These are phyloP conservation scores for Actinernus sp. DNA, from an alignment of 92 coral and sea anemone genomes.

Conservation along the genomic window DNA sequence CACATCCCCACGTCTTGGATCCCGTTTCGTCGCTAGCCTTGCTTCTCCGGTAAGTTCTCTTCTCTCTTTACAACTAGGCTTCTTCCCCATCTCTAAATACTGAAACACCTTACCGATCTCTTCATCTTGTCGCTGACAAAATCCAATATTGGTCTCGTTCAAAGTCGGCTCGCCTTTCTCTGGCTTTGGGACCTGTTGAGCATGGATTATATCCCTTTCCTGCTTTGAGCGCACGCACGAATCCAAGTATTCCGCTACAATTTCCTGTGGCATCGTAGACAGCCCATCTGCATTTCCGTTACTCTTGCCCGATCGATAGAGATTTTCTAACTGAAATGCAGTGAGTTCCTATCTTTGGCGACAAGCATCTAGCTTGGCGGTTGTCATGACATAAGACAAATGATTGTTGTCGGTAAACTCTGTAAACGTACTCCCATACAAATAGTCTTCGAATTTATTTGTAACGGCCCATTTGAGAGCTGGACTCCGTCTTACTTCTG, in stretches of 20 bases:
- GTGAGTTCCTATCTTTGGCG: background rate
- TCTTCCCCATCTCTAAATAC: too few relatives aligned
- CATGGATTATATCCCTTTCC: too few relatives aligned
- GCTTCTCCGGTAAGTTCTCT: conserved; percentile 1
- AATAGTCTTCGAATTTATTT: too few relatives aligned
- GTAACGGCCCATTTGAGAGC: too few relatives aligned
- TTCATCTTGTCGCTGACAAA: too few relatives aligned
- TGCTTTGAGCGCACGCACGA: too few relatives aligned
- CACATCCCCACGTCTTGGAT: background rate
- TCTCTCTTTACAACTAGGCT: too few relatives aligned
- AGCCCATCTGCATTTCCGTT: too few relatives aligned
- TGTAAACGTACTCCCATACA: too few relatives aligned
- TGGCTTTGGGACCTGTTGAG: too few relatives aligned
- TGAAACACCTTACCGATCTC: too few relatives aligned
- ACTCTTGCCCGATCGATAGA: background rate
- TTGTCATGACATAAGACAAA: background rate
- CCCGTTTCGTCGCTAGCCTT: background rate
- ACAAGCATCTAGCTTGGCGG: too few relatives aligned
- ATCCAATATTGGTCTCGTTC: conserved; percentile 2
- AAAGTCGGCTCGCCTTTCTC: background rate
- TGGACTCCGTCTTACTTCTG: conserved; percentile 3
- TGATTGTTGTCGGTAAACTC: conserved; percentile 6
- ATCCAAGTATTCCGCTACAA: background rate
- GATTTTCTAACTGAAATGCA: conserved; percentile 2
- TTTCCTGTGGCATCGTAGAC: conserved; percentile 4